A percentile compares a stretch with the other conserved stretches of the same genome.
Evolutionary conservation across 2,797 vertebrate genomes (phyloP).

Genomic region (Orientallactaga sibirica): DNA sequence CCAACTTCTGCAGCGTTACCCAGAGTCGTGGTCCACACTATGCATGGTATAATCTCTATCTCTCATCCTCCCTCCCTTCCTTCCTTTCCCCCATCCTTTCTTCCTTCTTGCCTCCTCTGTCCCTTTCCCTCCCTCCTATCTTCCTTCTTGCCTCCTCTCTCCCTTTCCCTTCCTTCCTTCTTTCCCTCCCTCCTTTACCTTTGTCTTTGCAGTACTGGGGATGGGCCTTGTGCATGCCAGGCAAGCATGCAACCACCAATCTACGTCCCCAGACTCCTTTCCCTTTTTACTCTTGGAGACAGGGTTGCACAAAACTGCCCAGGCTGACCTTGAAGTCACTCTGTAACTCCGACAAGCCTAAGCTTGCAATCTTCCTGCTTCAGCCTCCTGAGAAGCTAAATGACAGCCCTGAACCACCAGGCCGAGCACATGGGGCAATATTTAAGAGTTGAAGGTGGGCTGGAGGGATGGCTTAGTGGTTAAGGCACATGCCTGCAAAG

Average conservation of each 20-base stretch:
- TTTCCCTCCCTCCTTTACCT: too few species aligned
- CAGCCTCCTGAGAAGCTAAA: background rate
- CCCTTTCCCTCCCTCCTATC: too few species aligned
- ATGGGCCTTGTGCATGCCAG: background rate
- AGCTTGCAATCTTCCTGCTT: background rate
- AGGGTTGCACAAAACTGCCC: background rate
- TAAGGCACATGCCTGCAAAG: too few species aligned
- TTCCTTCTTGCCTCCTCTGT: too few species aligned
- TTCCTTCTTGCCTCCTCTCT: too few species aligned
- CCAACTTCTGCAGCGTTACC: background rate
- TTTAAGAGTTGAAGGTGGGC: background rate
- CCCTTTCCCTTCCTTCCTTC: background rate
- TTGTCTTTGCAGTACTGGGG: background rate
- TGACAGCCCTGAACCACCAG: background rate
- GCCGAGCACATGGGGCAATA: background rate
- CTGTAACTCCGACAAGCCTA: background rate
- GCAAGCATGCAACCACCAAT: background rate
- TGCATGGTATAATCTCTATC: background rate
- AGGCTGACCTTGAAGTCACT: background rate
- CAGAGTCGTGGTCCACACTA: background rate
- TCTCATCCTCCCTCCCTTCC: background rate
- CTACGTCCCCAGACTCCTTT: background rate
- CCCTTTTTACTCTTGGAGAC: background rate
- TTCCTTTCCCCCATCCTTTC: too few species aligned
- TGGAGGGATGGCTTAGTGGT: too few species aligned